These are phyloP conservation scores for Illadopsis cleaveri DNA, from an alignment of 2,113 vertebrate genomes.

Conservation along the genomic window DNA sequence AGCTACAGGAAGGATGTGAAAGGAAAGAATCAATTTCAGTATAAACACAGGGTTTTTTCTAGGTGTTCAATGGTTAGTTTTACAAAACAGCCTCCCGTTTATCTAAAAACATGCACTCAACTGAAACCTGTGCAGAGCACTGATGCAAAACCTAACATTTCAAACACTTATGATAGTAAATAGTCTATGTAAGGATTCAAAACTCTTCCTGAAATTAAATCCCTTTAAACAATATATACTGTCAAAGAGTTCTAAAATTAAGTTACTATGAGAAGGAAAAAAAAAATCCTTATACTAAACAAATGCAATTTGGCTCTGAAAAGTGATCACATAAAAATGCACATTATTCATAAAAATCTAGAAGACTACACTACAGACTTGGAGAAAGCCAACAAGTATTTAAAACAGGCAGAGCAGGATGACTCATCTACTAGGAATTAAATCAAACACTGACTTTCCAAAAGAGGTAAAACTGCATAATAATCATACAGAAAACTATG, in stretches of 20 bases:
- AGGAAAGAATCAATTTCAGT: background rate
- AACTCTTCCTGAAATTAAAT: background rate
- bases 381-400: background rate
- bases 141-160: background rate
- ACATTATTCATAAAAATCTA: constrained; percentile 1
- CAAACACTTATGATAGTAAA: background rate
- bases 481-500: background rate
- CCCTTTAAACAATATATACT: background rate
- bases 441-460: background rate
- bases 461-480: background rate
- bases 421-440: background rate
- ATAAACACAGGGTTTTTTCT: background rate
- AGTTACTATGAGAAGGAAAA: background rate
- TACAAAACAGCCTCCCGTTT: background rate
- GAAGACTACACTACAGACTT: background rate
- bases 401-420: background rate
- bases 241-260: background rate
- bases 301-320: background rate
- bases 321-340: background rate
- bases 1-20: background rate
- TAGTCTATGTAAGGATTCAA: background rate
- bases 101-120: background rate
- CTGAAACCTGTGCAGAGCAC: background rate
- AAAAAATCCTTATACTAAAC: background rate
- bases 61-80: background rate